These are phyloP conservation scores for Charina bottae DNA, from an alignment of 2,113 vertebrate species.

Conservation along the genomic window DNA sequence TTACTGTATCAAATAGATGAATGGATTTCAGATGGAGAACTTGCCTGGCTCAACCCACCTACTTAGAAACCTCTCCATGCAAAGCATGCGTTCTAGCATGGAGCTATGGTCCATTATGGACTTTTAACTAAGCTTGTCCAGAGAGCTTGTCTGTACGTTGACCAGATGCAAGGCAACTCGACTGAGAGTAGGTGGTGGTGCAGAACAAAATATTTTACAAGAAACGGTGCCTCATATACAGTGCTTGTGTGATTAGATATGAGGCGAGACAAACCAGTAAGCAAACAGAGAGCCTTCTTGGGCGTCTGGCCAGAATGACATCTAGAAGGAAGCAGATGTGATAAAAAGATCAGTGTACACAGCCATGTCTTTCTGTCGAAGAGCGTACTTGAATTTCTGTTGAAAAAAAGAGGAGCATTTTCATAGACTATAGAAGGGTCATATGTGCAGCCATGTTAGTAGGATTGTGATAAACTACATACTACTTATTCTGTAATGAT, in stretches of 20 bases:
- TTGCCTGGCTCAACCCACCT: too few species aligned
- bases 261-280: background rate
- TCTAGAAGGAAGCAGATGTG: constrained; percentile 1
- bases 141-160: background rate
- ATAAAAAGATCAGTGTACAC: background rate
- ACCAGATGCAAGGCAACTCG: background rate
- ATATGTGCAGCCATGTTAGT: background rate
- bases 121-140: background rate
- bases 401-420: background rate
- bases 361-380: background rate
- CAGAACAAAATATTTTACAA: background rate
- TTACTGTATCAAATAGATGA: too few species aligned
- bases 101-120: background rate
- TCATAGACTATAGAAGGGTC: background rate
- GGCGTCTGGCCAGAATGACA: background rate
- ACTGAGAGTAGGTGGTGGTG: background rate
- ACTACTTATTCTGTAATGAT: background rate
- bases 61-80: background rate
- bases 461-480: background rate
- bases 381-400: background rate
- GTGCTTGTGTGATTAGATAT: background rate
- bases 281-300: background rate
- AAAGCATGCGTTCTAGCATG: background rate
- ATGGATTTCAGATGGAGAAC: too few species aligned
- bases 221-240: background rate